Conservation (phyloP, 2,888 invertebrate genomes). For the Tetragnatha montana region DNA sequence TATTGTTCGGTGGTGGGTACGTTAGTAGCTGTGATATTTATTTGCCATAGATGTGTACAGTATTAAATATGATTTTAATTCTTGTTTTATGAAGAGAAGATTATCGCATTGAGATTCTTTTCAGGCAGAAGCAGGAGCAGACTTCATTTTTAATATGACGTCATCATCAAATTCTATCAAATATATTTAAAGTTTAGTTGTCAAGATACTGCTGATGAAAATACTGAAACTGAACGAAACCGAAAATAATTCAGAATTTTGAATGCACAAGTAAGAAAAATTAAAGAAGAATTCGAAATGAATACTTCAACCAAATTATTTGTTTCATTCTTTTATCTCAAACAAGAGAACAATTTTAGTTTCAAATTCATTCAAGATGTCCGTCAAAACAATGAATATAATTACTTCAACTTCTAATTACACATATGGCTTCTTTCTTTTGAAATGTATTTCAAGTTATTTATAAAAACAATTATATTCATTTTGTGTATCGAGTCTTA, state of each 20-base stretch:
- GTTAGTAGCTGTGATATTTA: no score
- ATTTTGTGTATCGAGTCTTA: neutral
- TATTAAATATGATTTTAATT: neutral
- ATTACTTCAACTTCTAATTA: slow-evolving; percentile 51
- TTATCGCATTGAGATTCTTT: neutral
- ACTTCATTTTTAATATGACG: slow-evolving; percentile 60
- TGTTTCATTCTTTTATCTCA: no score
- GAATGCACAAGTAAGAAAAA: neutral
- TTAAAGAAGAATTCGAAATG: neutral
- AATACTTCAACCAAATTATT: neutral
- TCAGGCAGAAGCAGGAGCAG: neutral
- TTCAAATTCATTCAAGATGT: neutral
- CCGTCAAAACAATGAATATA: neutral
- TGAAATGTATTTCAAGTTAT: slow-evolving; percentile 42
- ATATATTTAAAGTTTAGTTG: slow-evolving; percentile 31
- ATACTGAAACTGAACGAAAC: neutral
- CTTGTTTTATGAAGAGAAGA: slow-evolving; percentile 24
- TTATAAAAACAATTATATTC: slow-evolving; percentile 29
- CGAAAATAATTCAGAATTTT: neutral
- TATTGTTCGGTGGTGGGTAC: no score
- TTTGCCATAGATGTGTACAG: no score
- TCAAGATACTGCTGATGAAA: neutral
- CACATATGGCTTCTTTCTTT: slow-evolving; percentile 56
- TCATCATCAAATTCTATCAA: slow-evolving; percentile 27
- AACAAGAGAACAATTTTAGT: neutral